Base-by-base conservation (phyloP, 2,797 vertebrate species). In the Urocyon cinereoargenteus region DNA sequence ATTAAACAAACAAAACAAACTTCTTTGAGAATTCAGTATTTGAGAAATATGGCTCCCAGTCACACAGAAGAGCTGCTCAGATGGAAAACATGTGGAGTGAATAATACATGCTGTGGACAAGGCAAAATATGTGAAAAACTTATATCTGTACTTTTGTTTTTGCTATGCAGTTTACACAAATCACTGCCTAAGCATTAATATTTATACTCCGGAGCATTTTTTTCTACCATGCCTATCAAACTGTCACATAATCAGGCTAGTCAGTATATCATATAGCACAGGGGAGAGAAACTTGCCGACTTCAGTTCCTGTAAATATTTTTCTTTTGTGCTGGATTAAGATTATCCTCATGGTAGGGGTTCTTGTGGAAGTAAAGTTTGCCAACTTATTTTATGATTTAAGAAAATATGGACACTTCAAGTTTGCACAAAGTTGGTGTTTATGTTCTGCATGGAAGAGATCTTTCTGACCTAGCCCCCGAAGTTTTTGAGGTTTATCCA, bases 101-200 rank as follows among this genome's bases (percentile, higher is more conserved):
- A 92, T 97, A 97, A 90, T 92, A 78, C 62, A 94, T 88, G 78
- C 51, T 5, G 15, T 53, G 92, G 85, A 97, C 96, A 94, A 96
- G 93, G 85, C 59, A 94, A 97, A 95, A 90, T 89, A 96, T 70
- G 73, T 84, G 97, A 90, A 96, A 97, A 97, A 94, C 86, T 81
- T 96, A 19, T 86, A 93, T 95, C 89, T 92, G 53, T 94, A 82
- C 97, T 96, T 98, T 98, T 97, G 97, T 98, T 98, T 97, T 97
- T 94, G 94, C 85, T 94, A 49, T 82, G 51, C 87, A 91, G 88
- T 97, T 97, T 97, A 98, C 82, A 97, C 97, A 98, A 96, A 98
- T 97, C 97, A 97, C 95, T 88, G 94, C 90, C 87, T 96, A 86
- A 94, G 92, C 97, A 97, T 98, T 97, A 97, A 98, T 98, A 98